Base-by-base conservation (phyloP, 2,113 vertebrate genomes). In the Noctilio leporinus region DNA sequence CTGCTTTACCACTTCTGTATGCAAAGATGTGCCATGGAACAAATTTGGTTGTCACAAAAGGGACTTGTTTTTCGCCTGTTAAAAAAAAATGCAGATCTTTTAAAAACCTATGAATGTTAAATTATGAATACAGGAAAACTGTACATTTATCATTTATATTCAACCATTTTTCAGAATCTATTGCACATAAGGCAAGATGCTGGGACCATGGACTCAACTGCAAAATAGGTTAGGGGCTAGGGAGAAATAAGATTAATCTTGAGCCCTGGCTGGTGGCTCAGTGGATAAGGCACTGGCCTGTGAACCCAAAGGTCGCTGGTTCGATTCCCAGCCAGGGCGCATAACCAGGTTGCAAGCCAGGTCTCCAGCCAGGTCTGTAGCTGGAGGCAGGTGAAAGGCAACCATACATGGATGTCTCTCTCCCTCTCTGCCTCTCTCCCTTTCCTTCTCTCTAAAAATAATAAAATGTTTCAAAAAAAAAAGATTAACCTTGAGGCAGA, bases 1-100 rank as follows among this genome's bases (percentile, higher is more conserved):
- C 97, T 95, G 95, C 85, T 92, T 97, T 93, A 86, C 40, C 8
- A 83, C 30, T 89, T 98, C 90, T 69, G 5, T 95, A 93, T 94
- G 62, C 87, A 97, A 20, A 97, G 86, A 95, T 97, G 80, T 97
- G 89, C 53, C 91, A 70, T 26, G 0, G 38, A 97, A 95, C 40
- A 86, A 70, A 97, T 95, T 49, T 96, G 38, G 20, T 24, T 90
- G 78, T 92, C 57, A 94, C 70, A 77, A 64, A 92, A 86, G 33
- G 33, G 49, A 64, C 17, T 49, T 81, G 51, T 84, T 91, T 91
- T 93, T 95, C 47, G 7, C 76, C 57, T 65, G 22, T 59, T 28
- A 72, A 55, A 65, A 84, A 55, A 85, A 53, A 24, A 16, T 53
- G 8, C 8, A 80, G 51, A 26, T 14, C 30, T 65, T 92, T 47